A percentile compares a stretch with the other conserved stretches of the same genome.
Conservation (phyloP, 2,797 vertebrate genomes). For the Mastacembelus armatus region DNA sequence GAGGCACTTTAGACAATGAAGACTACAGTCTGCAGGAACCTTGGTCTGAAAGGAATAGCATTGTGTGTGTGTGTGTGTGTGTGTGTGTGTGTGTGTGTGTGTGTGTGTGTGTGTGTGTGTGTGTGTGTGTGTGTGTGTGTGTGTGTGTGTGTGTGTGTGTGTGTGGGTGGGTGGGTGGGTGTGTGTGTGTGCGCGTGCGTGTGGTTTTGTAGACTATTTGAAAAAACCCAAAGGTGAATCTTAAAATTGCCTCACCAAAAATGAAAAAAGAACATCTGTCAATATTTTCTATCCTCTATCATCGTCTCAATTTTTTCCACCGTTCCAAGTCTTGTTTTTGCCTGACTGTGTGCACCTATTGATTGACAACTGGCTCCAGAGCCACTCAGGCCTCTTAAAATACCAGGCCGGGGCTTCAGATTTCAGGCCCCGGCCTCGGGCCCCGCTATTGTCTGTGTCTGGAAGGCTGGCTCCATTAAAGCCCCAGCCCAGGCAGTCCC, state of each 20-base stretch:
- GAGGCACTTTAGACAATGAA: constrained; percentile 71
- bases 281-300: constrained; percentile 77
- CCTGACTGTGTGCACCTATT: constrained; percentile 84
- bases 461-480: constrained; percentile 80
- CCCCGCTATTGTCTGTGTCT: constrained; percentile 84
- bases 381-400: constrained; percentile 89
- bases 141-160: constrained; percentile 4
- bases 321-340: constrained; percentile 70
- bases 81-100: constrained; percentile 12
- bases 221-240: constrained; percentile 57
- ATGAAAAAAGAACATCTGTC: constrained; percentile 69
- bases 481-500: constrained; percentile 75
- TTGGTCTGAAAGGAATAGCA: constrained; percentile 46
- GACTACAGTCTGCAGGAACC: constrained; percentile 52
- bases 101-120: not conserved
- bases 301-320: constrained; percentile 60
- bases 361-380: constrained; percentile 90
- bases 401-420: constrained; percentile 85
- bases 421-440: constrained; percentile 86
- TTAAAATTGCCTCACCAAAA: constrained; percentile 60
- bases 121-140: constrained; percentile 11
- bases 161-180: constrained; percentile 10
- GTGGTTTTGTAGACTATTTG: constrained; percentile 19
- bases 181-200: constrained; percentile 14
- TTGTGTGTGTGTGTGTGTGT: not conserved